Evolutionary conservation across 2,888 invertebrate species (phyloP), one percentile per base, ranked within the genome.

Genomic region (Coelogynopora nodosa): DNA sequence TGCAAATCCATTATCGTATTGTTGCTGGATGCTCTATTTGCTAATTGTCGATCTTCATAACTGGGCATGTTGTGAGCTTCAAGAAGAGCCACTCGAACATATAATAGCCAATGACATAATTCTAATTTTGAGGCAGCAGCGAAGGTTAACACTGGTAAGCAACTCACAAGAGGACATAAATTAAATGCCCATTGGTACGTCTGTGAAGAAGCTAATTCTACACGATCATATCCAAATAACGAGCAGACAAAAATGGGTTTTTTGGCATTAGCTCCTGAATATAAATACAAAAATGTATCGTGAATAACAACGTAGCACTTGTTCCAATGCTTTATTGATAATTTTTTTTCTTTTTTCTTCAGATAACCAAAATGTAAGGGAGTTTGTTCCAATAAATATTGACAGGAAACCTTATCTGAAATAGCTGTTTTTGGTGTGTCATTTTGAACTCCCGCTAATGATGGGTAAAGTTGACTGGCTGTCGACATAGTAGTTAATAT

Each of bases 51-150:
- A 74, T 10, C 74, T 26, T 74, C 74, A 5, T 2, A 23, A 26
- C 10, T 23, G 2, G 74, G 74, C 23, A n/a, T 5, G 23, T 74
- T 74, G 23, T 74, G 74, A 74, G 74, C 74, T 74, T 74, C 74
- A 5, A 74, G 74, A 5, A 74, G 23, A 74, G 74, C 74, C 5
- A 74, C 74, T n/a, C 74, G 74, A 74, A 74, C 18, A n/a, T 74
- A 26, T 10, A 74, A 26, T 10, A 74, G 23, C 74, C 74, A 74
- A 5, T 26, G 74, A 74, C 18, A n/a, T n/a, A 74, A 26, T 23
- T 74, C 74, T 74, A 26, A 26, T 74, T 74, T 74, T n/a, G 74
- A 74, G 74, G 74, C 74, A 2, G 74, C 23, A 26, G 74, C 74
- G 23, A 74, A 74, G 23, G 74, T 74, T 23, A 74, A 13, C 2